Percentiles rank a stretch among this genome's conserved stretches.
These are phyloP conservation scores for Channallabes apus DNA, from an alignment of 2,797 vertebrate species.

Conservation along the genomic window DNA sequence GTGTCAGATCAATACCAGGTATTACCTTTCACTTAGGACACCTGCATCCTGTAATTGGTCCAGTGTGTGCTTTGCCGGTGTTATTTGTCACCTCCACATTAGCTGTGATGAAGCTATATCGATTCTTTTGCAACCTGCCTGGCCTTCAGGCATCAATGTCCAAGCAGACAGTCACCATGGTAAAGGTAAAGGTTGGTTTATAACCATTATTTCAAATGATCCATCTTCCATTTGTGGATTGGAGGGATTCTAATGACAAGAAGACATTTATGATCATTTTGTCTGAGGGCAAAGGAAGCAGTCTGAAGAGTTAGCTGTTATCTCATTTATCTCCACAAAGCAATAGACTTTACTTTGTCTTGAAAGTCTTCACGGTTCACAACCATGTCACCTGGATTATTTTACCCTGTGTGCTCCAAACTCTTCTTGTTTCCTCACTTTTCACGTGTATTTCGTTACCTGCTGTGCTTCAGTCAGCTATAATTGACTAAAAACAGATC, in stretches of 20 bases:
- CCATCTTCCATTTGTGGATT: slow-evolving; percentile 64
- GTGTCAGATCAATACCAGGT: slow-evolving; percentile 17
- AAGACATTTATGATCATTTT: slow-evolving; percentile 63
- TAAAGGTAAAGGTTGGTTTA: slow-evolving; percentile 62
- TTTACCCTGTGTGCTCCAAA: neutral
- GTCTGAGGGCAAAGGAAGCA: slow-evolving; percentile 32
- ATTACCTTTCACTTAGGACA: slow-evolving; percentile 36
- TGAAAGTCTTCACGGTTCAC: slow-evolving; percentile 43
- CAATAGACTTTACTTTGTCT: slow-evolving; percentile 42
- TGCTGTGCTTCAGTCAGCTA: neutral
- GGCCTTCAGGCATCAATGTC: slow-evolving; percentile 67
- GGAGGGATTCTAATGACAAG: slow-evolving; percentile 37
- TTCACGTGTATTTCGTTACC: neutral
- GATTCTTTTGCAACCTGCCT: slow-evolving; percentile 66
- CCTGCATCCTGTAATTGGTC: slow-evolving; percentile 66
- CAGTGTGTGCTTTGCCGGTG: slow-evolving; percentile 56
- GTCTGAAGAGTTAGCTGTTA: slow-evolving; percentile 28
- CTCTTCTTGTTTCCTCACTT: neutral
- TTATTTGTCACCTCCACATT: slow-evolving; percentile 69
- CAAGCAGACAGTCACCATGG: slow-evolving; percentile 61
- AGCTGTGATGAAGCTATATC: slow-evolving; percentile 71
- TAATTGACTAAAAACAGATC: neutral
- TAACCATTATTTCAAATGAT: slow-evolving; percentile 65
- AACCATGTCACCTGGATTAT: slow-evolving; percentile 42
- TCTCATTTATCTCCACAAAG: slow-evolving; percentile 47